Conservation (phyloP, 2,113 vertebrate genomes). For the Stegostoma tigrinum region DNA sequence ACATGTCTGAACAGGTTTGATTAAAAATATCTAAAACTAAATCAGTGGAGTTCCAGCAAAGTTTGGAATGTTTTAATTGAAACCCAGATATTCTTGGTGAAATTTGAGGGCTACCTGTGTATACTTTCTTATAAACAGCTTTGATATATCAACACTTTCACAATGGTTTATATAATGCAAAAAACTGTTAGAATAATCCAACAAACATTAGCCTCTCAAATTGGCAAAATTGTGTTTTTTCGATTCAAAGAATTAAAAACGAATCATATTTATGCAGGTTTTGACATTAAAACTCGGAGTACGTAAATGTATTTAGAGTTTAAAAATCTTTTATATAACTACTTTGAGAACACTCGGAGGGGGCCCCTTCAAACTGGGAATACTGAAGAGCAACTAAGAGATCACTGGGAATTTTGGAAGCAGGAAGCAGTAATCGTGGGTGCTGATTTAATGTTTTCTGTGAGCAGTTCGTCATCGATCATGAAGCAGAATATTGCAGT, state of each 20-base stretch:
- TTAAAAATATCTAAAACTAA: neutral
- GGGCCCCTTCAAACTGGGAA: neutral
- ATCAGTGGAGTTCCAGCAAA: neutral
- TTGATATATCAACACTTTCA: neutral
- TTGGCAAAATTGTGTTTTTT: neutral
- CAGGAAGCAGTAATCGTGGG: neutral
- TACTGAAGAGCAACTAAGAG: neutral
- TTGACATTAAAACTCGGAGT: neutral
- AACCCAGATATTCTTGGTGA: neutral
- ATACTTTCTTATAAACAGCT: neutral
- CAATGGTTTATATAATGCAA: neutral
- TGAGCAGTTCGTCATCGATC: neutral
- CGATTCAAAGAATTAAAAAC: neutral
- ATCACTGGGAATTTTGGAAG: neutral
- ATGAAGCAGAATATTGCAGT: neutral
- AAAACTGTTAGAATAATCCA: neutral
- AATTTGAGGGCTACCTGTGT: neutral
- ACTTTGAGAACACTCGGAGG: neutral
- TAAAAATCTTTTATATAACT: neutral
- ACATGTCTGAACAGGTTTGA: too few relatives aligned
- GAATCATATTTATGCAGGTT: neutral
- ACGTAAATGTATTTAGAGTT: neutral
- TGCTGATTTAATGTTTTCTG: neutral
- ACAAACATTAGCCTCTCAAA: neutral
- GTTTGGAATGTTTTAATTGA: neutral